Evolutionary conservation across 1,140 invertebrate genomes (phyloP).

Genomic region (Adelges cooleyi): DNA sequence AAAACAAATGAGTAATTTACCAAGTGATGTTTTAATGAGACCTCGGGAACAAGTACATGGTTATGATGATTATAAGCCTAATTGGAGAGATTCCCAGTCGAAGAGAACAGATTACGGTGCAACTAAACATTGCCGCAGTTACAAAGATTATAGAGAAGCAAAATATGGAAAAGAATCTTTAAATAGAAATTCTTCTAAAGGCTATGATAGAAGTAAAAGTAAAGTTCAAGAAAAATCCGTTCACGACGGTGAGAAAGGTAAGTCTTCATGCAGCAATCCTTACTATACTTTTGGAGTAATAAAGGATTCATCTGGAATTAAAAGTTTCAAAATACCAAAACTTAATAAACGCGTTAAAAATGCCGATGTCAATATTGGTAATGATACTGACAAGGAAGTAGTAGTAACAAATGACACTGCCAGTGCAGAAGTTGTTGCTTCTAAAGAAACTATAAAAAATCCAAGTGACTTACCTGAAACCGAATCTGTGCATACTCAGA

Average conservation of each 20-base stretch:
- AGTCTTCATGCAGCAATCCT: neutral
- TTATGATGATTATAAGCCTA: no score
- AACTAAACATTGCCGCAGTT: neutral
- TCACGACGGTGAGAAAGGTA: neutral
- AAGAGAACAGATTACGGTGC: neutral
- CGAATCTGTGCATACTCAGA: no score
- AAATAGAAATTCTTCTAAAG: neutral
- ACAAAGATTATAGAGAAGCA: neutral
- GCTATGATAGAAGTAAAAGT: no score
- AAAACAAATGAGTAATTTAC: no score
- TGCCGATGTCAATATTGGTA: no score
- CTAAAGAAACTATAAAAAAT: neutral
- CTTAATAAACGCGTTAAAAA: no score
- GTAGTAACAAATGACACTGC: no score
- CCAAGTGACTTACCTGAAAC: neutral
- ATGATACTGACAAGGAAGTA: no score
- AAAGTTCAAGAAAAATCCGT: no score
- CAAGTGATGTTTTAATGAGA: no score
- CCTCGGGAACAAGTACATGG: no score
- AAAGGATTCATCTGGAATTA: slow-evolving; percentile 3
- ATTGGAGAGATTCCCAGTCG: neutral
- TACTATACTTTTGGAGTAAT: neutral
- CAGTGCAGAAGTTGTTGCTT: no score
- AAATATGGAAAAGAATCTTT: neutral
- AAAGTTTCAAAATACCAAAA: slow-evolving; percentile 16